Conservation (phyloP, 2,888 invertebrate species). For the Cataglyphis albicans region DNA sequence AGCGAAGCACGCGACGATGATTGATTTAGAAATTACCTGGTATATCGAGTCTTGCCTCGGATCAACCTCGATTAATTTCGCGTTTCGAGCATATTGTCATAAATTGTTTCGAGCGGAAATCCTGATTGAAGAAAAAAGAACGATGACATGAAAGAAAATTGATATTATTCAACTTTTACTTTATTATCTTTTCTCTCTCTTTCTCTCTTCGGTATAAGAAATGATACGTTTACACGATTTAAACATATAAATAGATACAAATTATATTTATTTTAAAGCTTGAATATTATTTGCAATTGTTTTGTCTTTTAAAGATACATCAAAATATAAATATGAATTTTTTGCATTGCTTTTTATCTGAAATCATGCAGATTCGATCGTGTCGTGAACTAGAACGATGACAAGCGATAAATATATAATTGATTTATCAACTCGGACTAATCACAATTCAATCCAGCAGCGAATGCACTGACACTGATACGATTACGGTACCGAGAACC, state of each 20-base stretch:
- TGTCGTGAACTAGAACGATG: background rate
- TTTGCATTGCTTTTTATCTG: background rate
- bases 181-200: background rate
- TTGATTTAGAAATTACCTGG: background rate
- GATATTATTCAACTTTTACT: background rate
- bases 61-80: background rate
- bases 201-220: background rate
- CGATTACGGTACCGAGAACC: constrained; percentile 36
- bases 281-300: background rate
- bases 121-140: background rate
- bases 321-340: background rate
- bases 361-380: background rate
- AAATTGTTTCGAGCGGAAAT: background rate
- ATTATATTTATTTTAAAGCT: background rate
- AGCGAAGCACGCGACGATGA: background rate
- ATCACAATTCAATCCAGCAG: constrained; percentile 38
- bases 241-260: background rate
- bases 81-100: background rate
- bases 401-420: constrained; percentile 35
- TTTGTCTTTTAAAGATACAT: background rate
- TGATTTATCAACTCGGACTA: constrained; percentile 43
- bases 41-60: background rate
- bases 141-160: background rate
- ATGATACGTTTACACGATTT: background rate
- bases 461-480: constrained; percentile 44